Evolutionary conservation across 2,888 invertebrate genomes (phyloP), one percentile per base, ranked within the genome.

Genomic region (Archips crataeganus): DNA sequence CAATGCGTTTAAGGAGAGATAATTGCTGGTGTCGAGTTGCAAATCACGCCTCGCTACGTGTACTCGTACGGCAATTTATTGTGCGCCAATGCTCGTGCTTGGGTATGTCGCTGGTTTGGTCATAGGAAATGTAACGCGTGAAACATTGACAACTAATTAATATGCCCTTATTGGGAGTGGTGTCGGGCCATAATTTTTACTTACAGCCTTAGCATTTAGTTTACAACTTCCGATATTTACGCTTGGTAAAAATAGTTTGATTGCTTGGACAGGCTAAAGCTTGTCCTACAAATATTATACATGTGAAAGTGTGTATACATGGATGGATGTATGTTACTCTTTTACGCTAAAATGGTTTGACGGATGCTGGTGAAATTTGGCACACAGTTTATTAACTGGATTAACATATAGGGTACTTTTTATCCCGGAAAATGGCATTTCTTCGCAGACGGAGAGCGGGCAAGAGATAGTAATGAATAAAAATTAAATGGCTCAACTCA

Each of bases 1-100:
- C 84, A 82, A 80, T 79, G 79, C 78, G 81, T 81, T 83, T 80
- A 82, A 82, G 82, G 82, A 82, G 83, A 84, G 82, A 84, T 90
- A 88, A 90, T 90, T 90, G 85, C 79, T 77, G 77, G 75, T 74
- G 79, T 79, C 81, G 80, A 81, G 83, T 79, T 77, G 84, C 85
- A 87, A 89, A 88, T 90, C 87, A 87, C 86, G 74, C 75, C 71
- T 77, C 51, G 15, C 63, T 10, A 54, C 63, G 61, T 68, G 70
- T 71, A 64, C 23, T 23, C 23, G 23, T 23, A 23, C 67, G 72
- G 74, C 74, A 71, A 78, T 79, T 79, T 77, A 79, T 78, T 75
- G 63, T 70, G 70, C 72, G 74, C 76, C 78, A 77, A 76, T 57
- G 75, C 76, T 59, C 71, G 77, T 78, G 78, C 76, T 70, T 77